phyloP scores from a whole-genome alignment of 2,113 vertebrate genomes.

The Cettia cetti region DNA sequence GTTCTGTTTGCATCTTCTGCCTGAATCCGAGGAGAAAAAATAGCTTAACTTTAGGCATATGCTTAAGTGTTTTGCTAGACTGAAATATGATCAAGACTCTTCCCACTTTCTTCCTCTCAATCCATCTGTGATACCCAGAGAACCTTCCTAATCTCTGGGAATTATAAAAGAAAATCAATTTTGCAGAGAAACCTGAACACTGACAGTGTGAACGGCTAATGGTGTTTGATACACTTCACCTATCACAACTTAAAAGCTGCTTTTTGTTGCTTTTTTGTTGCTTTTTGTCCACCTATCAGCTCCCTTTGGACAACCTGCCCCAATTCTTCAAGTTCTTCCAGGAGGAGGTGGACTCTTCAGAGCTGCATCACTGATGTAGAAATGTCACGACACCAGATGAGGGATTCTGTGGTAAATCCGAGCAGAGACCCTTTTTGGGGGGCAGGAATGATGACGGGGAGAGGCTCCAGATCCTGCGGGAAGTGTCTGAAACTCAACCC shows the following conservation, averaged over 20 bases:
- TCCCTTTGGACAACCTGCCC: neutral
- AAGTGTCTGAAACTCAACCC: neutral
- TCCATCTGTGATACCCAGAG: conserved; percentile 4
- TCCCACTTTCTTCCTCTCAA: conserved; percentile 9
- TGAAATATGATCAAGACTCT: conserved; percentile 23
- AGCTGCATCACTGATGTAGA: neutral
- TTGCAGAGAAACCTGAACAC: neutral
- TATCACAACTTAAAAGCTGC: neutral
- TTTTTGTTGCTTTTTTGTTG: neutral
- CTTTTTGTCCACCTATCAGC: neutral
- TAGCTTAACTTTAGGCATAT: conserved; percentile 3
- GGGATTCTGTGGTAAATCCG: neutral
- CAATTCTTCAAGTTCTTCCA: neutral
- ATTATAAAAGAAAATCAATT: neutral
- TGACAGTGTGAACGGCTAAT: neutral
- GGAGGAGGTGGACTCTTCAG: neutral
- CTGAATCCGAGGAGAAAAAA: neutral
- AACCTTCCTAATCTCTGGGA: neutral
- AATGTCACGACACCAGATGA: neutral
- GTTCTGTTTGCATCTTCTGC: conserved; percentile 1
- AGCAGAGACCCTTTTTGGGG: neutral
- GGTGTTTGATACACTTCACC: neutral
- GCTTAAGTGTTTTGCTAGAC: conserved; percentile 33
- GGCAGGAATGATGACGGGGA: neutral
- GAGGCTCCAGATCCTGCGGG: neutral